Evolutionary conservation across 2,113 vertebrate species (phyloP).

Genomic region (Phalacrocorax aristotelis): DNA sequence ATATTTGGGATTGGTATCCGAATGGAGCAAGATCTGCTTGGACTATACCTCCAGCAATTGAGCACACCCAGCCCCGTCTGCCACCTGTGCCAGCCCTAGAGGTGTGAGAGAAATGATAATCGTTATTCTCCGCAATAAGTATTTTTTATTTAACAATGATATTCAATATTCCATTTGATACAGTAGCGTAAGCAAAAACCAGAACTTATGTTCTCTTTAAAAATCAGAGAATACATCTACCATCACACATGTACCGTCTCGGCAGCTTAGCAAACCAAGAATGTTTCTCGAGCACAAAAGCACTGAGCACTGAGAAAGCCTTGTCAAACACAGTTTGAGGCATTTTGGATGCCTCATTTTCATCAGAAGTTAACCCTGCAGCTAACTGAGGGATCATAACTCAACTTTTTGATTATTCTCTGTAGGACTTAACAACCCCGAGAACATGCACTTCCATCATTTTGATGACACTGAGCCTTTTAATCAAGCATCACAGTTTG

Average conservation of each 20-base stretch:
- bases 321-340: background rate
- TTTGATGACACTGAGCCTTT: background rate
- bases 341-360: background rate
- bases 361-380: background rate
- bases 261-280: background rate
- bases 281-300: background rate
- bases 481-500: background rate
- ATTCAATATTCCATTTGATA: background rate
- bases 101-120: background rate
- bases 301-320: background rate
- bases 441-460: background rate
- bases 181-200: fast-evolving
- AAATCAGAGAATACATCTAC: no score
- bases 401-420: constrained; percentile 17
- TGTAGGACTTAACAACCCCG: background rate
- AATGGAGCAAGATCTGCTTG: background rate
- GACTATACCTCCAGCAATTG: background rate
- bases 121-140: fast-evolving
- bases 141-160: background rate
- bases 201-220: background rate
- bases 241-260: fast-evolving
- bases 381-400: constrained; percentile 17
- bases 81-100: background rate
- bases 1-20: fast-evolving
- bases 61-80: background rate